Percentiles rank a stretch among this genome's conserved stretches.
These are phyloP conservation scores for Sebastolobus alascanus DNA, from an alignment of 2,797 vertebrate genomes.

Conservation along the genomic window DNA sequence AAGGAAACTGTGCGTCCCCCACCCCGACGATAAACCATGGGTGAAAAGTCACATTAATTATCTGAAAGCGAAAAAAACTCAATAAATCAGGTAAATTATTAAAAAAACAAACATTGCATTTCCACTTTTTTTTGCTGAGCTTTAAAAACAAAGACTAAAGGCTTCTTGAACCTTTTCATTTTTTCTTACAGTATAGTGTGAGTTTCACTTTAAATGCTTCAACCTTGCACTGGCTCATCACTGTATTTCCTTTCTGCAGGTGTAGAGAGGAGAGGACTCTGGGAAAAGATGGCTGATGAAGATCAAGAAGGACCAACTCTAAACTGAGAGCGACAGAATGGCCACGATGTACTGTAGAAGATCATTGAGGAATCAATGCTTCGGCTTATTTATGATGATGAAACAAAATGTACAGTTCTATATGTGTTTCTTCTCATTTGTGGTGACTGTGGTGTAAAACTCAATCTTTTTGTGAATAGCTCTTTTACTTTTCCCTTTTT, in stretches of 20 bases:
- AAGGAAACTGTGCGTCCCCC: conserved; percentile 47
- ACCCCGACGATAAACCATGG: background rate
- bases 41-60: conserved; percentile 11
- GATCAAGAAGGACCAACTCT: background rate
- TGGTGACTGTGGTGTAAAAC: background rate
- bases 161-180: background rate
- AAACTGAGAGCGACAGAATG: background rate
- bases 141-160: no score
- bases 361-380: background rate
- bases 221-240: fast-evolving
- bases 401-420: background rate
- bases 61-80: conserved; percentile 30
- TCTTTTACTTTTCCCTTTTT: background rate
- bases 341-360: background rate
- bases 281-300: background rate
- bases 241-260: background rate
- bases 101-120: background rate
- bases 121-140: no score
- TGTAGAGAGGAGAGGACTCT: background rate
- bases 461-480: background rate
- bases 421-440: background rate
- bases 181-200: background rate
- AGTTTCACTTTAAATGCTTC: background rate
- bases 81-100: conserved; percentile 28
- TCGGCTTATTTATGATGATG: background rate